Conservation (phyloP, 1,140 invertebrate genomes). For the Trichomalopsis sarcophagae region DNA sequence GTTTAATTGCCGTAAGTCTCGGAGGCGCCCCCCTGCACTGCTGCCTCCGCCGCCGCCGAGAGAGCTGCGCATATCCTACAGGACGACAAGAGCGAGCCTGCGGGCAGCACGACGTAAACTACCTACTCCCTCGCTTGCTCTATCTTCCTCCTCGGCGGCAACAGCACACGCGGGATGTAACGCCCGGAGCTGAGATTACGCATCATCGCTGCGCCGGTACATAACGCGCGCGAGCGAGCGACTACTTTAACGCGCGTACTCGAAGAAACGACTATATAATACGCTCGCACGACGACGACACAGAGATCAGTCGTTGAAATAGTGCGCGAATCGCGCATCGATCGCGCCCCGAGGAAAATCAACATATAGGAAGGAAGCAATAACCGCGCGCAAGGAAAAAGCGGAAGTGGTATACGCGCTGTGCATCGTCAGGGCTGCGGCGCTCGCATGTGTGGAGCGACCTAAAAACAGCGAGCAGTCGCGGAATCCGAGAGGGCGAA, state of each 20-base stretch:
- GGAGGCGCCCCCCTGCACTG: background rate
- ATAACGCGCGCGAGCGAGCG: background rate
- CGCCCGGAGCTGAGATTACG: slow-evolving; percentile 5
- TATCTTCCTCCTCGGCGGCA: background rate
- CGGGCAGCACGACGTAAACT: slow-evolving; percentile 12
- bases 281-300: too few relatives aligned
- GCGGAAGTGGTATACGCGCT: background rate
- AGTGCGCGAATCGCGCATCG: too few relatives aligned
- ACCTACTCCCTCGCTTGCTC: background rate
- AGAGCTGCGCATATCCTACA: background rate
- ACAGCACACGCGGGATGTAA: background rate
- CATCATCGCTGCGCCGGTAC: background rate
- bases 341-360: too few relatives aligned
- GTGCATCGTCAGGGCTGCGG: too few relatives aligned
- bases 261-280: slow-evolving; percentile 41
- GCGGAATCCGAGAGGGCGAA: background rate
- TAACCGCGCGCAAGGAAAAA: slow-evolving; percentile 8
- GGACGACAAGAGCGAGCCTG: background rate
- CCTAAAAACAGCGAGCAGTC: slow-evolving; percentile 29
- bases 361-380: slow-evolving; percentile 30
- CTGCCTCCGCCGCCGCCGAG: background rate
- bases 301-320: too few relatives aligned
- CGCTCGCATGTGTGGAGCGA: slow-evolving; percentile 5
- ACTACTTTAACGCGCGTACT: slow-evolving; percentile 34
- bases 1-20: slow-evolving; percentile 41